These are phyloP conservation scores for Ptilodon capucinus DNA, from an alignment of 2,888 invertebrate genomes.

Conservation along the genomic window DNA sequence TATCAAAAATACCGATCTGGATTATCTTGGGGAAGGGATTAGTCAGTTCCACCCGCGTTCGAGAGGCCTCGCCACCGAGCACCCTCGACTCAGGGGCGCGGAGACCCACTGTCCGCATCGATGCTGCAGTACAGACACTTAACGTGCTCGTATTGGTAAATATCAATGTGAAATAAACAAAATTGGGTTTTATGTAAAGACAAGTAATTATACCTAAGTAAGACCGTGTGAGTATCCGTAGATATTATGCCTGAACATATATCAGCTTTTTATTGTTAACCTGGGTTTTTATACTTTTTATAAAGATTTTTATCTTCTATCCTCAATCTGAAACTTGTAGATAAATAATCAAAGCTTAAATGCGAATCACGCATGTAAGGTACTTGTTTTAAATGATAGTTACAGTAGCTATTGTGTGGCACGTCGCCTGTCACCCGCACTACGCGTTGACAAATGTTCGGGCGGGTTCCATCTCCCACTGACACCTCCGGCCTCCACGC, in stretches of 20 bases:
- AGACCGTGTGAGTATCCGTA: no score
- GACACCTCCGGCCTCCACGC: conserved; percentile 35
- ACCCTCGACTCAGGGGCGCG: conserved; percentile 34
- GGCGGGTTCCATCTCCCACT: conserved; percentile 42
- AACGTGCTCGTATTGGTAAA: neutral
- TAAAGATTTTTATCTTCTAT: no score
- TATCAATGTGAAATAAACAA: no score
- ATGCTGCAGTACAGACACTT: conserved; percentile 32
- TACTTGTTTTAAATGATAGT: conserved; percentile 17
- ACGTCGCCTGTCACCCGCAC: conserved; percentile 43
- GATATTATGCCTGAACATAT: no score
- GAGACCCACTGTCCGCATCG: conserved; percentile 29
- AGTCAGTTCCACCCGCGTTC: conserved; percentile 19
- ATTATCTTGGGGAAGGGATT: conserved; percentile 28
- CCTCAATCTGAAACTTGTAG: no score
- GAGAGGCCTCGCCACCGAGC: conserved; percentile 17
- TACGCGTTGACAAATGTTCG: conserved; percentile 42
- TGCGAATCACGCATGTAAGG: neutral
- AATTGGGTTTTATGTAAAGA: no score
- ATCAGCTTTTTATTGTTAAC: no score
- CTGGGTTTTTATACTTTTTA: no score
- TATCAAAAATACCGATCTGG: conserved; percentile 23
- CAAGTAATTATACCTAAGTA: no score
- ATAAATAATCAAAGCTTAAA: no score
- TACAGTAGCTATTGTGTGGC: conserved; percentile 30